These are phyloP conservation scores for Pseudopleuronectes americanus DNA, from an alignment of 2,797 vertebrate genomes.

Conservation along the genomic window DNA sequence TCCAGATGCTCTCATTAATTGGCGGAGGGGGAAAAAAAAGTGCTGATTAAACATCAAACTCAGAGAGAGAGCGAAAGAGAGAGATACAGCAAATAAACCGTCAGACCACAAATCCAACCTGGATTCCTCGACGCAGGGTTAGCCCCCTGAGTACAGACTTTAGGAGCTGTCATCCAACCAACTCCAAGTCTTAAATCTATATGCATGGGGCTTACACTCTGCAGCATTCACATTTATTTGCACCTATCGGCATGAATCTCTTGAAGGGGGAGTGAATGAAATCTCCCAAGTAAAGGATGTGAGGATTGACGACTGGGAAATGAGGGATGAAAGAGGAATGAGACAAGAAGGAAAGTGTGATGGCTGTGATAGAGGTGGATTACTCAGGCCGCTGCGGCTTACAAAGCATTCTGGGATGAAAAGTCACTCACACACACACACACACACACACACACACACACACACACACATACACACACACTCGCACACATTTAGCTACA, in stretches of 20 bases:
- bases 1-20: constrained; percentile 79
- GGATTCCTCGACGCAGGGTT: constrained; percentile 28
- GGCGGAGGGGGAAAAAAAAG: constrained; percentile 36
- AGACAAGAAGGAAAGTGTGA: constrained; percentile 49
- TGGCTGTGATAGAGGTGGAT: constrained; percentile 65
- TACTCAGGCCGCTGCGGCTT: constrained; percentile 52
- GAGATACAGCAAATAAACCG: background rate
- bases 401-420: constrained; percentile 45
- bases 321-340: constrained; percentile 53
- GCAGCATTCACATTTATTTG: constrained; percentile 30
- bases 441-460: background rate
- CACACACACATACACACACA: background rate
- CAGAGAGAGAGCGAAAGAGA: constrained; percentile 5
- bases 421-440: constrained; percentile 9
- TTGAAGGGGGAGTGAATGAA: constrained; percentile 40
- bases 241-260: constrained; percentile 34
- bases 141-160: constrained; percentile 28
- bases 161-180: constrained; percentile 27
- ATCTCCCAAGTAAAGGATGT: constrained; percentile 30
- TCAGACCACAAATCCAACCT: constrained; percentile 41
- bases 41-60: constrained; percentile 45
- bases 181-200: constrained; percentile 30
- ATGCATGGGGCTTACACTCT: constrained; percentile 14
- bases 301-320: constrained; percentile 52
- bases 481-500: constrained; percentile 4